Evolutionary conservation across 2,888 invertebrate species (phyloP), one percentile per base, ranked within the genome.

Genomic region (Lingula anatina): DNA sequence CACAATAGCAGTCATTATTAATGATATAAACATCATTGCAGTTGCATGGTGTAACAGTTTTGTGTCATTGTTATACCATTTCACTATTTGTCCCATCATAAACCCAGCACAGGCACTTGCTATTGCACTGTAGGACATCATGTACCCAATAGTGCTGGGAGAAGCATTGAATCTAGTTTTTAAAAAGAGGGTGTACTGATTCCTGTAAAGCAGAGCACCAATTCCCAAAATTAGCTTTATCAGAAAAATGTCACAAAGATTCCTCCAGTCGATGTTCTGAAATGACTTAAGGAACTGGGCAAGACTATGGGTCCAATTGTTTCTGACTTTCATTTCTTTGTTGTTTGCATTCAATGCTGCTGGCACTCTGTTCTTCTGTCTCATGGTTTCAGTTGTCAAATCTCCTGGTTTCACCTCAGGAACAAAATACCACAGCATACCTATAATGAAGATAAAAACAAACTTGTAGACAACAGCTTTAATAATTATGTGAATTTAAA

Each of bases 211-310:
- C 18, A 77, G 56, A 21, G 70, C 60, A 15, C 75, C 66, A 43
- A 73, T 68, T 7, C 72, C 69, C 27, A 72, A 52, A 21, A 74
- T 60, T 48, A 77, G 71, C 45, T 70, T 68, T n/a, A 73, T 56
- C 2, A 70, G 50, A 50, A 76, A 70, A 20, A 75, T 53, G 50
- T 75, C 73, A 72, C 75, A 74, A 9, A 71, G 54, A 24, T 65
- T 49, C 5, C 45, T 24, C 75, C 73, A 73, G 44, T 67, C n/a
- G n/a, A n/a, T n/a, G n/a, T n/a, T n/a, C n/a, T n/a, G n/a, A n/a
- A n/a, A n/a, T n/a, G n/a, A n/a, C n/a, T n/a, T n/a, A n/a, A n/a
- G n/a, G n/a, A n/a, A n/a, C n/a, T n/a, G n/a, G n/a, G n/a, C n/a
- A n/a, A n/a, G n/a, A n/a, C n/a, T n/a, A n/a, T n/a, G n/a, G n/a